Evolutionary conservation across 2,797 vertebrate genomes (phyloP).

Genomic region (Limosa lapponica): DNA sequence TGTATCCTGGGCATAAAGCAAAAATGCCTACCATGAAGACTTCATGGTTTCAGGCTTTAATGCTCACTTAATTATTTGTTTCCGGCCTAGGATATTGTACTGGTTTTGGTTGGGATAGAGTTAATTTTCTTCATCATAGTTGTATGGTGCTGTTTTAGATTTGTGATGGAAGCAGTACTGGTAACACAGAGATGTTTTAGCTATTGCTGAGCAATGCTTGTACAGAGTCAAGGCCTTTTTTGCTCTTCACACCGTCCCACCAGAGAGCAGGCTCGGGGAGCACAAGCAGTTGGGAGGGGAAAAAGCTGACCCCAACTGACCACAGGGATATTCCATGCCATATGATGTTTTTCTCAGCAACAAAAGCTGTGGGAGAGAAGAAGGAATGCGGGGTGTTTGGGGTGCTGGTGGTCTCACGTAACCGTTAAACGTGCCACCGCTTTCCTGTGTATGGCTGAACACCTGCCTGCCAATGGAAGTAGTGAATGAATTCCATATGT

Average conservation of each 20-base stretch:
- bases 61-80: not conserved
- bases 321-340: not conserved
- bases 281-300: rapidly evolving
- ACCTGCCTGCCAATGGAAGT: rapidly evolving
- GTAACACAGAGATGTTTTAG: not conserved
- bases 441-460: not conserved
- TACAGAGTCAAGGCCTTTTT: not conserved
- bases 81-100: not conserved
- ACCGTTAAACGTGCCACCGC: rapidly evolving
- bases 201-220: not conserved
- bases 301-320: not conserved
- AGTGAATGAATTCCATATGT: not conserved
- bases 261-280: rapidly evolving
- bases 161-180: not conserved
- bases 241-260: not conserved
- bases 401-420: not conserved
- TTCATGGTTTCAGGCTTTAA: not conserved
- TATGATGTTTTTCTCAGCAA: rapidly evolving
- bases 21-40: not conserved
- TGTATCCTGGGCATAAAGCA: not conserved
- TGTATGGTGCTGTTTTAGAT: not conserved
- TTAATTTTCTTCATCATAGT: not conserved
- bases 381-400: rapidly evolving
- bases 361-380: not conserved
- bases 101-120: not conserved